Percentiles rank a stretch among this genome's conserved stretches.
Conservation (phyloP, 2,888 invertebrate genomes). For the Danaus chrysippus region DNA sequence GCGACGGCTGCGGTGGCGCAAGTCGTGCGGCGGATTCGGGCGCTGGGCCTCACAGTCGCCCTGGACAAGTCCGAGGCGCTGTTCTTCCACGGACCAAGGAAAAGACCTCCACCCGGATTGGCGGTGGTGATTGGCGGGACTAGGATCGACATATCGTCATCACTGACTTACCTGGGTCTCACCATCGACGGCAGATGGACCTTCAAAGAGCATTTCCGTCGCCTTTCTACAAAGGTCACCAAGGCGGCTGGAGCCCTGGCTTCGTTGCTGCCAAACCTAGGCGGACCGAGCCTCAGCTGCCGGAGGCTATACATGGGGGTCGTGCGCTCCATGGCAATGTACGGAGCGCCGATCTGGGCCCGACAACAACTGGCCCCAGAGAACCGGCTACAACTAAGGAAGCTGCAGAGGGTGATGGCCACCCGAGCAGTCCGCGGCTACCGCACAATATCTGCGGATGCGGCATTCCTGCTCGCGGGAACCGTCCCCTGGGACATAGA, state of each 20-base stretch:
- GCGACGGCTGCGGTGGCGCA: too few species aligned
- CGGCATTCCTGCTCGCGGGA: not conserved
- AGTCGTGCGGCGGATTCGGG: not conserved
- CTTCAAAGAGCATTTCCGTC: conserved; percentile 21
- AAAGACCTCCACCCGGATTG: conserved; percentile 9
- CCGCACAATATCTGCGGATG: not conserved
- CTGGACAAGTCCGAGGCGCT: conserved; percentile 10
- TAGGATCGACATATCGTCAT: conserved; percentile 1
- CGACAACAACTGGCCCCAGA: not conserved
- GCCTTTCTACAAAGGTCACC: conserved; percentile 11
- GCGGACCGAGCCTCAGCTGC: conserved; percentile 14
- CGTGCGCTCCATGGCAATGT: conserved; percentile 14
- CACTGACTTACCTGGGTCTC: conserved; percentile 22
- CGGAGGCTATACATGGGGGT: conserved; percentile 11
- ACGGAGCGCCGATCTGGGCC: conserved; percentile 16
- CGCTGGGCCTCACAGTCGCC: conserved; percentile 8
- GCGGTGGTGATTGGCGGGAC: conserved; percentile 13
- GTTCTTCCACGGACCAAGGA: conserved; percentile 23
- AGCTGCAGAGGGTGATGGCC: conserved; percentile 8
- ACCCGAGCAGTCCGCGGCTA: conserved; percentile 14
- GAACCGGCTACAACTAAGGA: not conserved
- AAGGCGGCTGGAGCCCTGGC: conserved; percentile 19
- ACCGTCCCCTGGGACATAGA: not conserved
- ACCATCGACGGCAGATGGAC: conserved; percentile 22
- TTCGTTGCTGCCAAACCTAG: conserved; percentile 19